Evolutionary conservation across 2,113 vertebrate species (phyloP).

Genomic region (Erpornis zantholeuca): DNA sequence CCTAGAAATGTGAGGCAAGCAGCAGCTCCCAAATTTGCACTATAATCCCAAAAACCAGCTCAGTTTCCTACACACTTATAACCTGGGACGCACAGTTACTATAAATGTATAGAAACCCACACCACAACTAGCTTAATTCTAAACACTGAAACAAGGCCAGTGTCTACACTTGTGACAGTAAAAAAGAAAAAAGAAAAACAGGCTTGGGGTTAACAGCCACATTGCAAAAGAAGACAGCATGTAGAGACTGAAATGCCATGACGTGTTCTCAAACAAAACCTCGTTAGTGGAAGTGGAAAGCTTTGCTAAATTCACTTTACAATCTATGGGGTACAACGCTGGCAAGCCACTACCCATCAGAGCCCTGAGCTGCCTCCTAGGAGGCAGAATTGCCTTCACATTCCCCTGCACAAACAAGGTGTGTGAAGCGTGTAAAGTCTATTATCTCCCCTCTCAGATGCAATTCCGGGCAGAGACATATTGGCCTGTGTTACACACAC

Average conservation of each 20-base stretch:
- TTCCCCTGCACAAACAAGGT: background rate
- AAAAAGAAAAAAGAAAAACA: background rate
- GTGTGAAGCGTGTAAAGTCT: accelerated
- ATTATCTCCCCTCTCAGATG: no score
- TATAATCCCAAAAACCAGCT: background rate
- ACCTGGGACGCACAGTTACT: background rate
- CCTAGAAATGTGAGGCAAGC: background rate
- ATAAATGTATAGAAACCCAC: background rate
- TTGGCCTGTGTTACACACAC: accelerated
- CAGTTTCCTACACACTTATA: background rate
- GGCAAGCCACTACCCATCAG: background rate
- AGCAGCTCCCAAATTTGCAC: background rate
- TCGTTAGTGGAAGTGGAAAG: background rate
- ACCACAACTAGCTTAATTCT: background rate
- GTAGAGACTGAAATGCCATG: background rate
- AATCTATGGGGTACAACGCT: accelerated
- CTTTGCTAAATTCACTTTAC: background rate
- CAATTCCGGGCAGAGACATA: background rate
- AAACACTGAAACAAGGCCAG: background rate
- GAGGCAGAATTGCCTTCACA: background rate
- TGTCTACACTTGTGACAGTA: background rate
- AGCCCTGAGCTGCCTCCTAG: background rate
- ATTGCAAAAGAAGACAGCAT: background rate
- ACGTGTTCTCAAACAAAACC: accelerated
- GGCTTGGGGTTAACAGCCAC: background rate